Conservation (phyloP, 2,888 invertebrate genomes). For the Lacanobia wlatinum region DNA sequence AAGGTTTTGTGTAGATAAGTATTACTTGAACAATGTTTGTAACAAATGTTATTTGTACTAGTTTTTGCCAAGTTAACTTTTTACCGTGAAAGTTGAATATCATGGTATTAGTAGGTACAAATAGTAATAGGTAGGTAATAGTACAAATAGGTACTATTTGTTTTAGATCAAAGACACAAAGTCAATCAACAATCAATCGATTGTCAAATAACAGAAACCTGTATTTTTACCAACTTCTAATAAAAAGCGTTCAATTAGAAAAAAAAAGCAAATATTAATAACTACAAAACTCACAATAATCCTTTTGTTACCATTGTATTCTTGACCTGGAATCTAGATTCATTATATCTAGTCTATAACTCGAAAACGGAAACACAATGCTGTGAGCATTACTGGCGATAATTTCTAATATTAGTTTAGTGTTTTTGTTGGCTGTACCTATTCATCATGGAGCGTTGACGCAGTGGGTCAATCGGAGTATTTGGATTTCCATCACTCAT, state of each 20-base stretch:
- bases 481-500: constrained; percentile 38
- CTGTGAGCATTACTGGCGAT: constrained; percentile 12
- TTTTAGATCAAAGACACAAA: too few species aligned
- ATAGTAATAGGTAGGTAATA: too few species aligned
- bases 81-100: too few species aligned
- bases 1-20: not conserved
- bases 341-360: constrained; percentile 11
- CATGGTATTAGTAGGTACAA: too few species aligned
- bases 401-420: constrained; percentile 42
- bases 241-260: not conserved
- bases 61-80: too few species aligned
- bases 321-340: constrained; percentile 13
- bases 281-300: constrained; percentile 12
- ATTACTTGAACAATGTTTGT: too few species aligned
- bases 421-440: constrained; percentile 40
- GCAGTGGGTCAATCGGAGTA: constrained; percentile 32
- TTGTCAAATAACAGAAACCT: too few species aligned
- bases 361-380: constrained; percentile 12
- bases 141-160: too few species aligned
- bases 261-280: not conserved
- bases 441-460: constrained; percentile 45
- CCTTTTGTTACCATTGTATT: constrained; percentile 15
- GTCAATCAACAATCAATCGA: too few species aligned
- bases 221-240: not conserved
- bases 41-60: too few species aligned